A percentile compares a stretch with the other conserved stretches of the same genome.
These are phyloP conservation scores for Nudaria mundana DNA, from an alignment of 2,888 invertebrate species.

Conservation along the genomic window DNA sequence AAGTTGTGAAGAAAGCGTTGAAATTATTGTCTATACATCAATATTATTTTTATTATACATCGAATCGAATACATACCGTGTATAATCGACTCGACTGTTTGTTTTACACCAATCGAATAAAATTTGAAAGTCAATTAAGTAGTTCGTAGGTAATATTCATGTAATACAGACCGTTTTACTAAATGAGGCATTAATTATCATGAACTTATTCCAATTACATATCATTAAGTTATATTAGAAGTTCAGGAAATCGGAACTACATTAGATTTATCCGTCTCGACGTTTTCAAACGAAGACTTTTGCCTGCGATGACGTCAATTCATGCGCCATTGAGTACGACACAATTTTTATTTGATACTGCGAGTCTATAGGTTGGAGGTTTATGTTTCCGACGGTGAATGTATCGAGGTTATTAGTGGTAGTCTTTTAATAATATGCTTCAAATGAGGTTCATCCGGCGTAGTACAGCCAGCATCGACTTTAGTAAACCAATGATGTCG, in stretches of 20 bases:
- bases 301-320: no score
- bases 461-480: no score
- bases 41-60: constrained; percentile 32
- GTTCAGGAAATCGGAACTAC: not conserved
- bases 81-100: constrained; percentile 21
- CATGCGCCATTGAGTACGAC: no score
- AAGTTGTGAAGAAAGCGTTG: constrained; percentile 31
- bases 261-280: not conserved
- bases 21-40: constrained; percentile 20
- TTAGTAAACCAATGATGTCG: no score
- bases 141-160: constrained; percentile 19
- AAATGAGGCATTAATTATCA: constrained; percentile 2
- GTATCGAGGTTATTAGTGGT: no score
- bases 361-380: no score
- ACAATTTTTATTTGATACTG: no score
- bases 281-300: no score
- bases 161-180: constrained; percentile 14
- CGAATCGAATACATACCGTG: constrained; percentile 18
- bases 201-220: constrained; percentile 1
- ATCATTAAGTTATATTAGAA: not conserved
- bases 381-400: no score
- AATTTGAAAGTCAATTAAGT: constrained; percentile 16
- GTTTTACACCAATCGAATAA: constrained; percentile 10
- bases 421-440: no score
- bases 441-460: no score